phyloP scores from a whole-genome alignment of 2,888 invertebrate genomes.

The Escarpia spicata region DNA sequence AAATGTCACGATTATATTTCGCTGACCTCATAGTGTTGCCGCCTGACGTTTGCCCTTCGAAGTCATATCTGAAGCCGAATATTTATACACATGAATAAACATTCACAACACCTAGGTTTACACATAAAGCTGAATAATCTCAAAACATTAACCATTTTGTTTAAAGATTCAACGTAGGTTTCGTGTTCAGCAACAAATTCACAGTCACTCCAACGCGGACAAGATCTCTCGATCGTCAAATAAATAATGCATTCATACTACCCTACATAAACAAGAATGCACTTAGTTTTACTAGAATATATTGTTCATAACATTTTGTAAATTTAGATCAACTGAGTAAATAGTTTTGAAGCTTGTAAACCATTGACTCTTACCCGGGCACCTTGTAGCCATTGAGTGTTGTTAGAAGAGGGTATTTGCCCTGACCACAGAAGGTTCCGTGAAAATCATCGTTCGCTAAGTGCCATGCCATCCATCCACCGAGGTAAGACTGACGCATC shows the following conservation, averaged over 20 bases:
- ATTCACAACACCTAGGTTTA: neutral
- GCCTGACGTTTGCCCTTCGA: neutral
- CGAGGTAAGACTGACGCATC: no score
- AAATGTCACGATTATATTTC: neutral
- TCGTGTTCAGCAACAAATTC: no score
- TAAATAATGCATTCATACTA: no score
- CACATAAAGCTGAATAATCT: neutral
- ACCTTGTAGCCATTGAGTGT: neutral
- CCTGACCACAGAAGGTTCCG: neutral
- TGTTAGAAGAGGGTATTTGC: neutral
- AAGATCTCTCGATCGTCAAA: no score
- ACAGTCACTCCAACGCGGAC: no score
- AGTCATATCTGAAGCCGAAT: neutral
- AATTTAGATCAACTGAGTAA: neutral
- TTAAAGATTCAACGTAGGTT: neutral
- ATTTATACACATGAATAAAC: neutral
- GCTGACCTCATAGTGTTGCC: neutral
- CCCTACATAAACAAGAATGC: no score
- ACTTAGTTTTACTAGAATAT: no score
- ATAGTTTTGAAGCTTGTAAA: neutral
- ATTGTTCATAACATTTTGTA: no score
- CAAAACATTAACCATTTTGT: neutral
- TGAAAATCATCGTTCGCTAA: neutral
- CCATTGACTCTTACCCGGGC: neutral
- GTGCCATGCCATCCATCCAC: neutral